A percentile compares a stretch with the other conserved stretches of the same genome.
phyloP scores from a whole-genome alignment of 2,888 invertebrate genomes.

The Dolichopus griseipennis region DNA sequence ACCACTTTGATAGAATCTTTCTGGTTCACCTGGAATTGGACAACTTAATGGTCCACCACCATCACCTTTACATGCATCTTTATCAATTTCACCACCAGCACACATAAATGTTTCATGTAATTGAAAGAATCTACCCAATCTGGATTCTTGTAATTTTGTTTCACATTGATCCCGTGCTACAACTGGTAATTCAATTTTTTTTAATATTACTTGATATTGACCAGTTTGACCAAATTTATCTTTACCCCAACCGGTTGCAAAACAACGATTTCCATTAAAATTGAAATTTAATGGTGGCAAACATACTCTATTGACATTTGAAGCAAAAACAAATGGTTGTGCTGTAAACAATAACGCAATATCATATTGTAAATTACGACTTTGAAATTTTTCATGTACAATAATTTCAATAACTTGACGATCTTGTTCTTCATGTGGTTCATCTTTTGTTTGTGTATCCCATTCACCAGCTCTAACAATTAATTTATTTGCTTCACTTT shows the following conservation, averaged over 20 bases:
- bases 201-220: constrained; percentile 55
- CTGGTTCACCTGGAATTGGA: constrained; percentile 54
- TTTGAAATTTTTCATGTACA: constrained; percentile 52
- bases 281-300: constrained; percentile 50
- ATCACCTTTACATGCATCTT: constrained; percentile 67
- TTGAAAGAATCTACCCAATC: constrained; percentile 57
- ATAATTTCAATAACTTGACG: constrained; percentile 49
- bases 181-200: constrained; percentile 62
- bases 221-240: constrained; percentile 42
- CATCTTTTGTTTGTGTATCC: constrained; percentile 67
- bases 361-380: constrained; percentile 64
- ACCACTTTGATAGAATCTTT: constrained; percentile 56
- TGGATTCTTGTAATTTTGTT: constrained; percentile 50
- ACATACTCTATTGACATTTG: constrained; percentile 62
- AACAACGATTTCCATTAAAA: constrained; percentile 36
- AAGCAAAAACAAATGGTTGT: constrained; percentile 50
- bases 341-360: constrained; percentile 60
- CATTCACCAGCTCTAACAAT: constrained; percentile 67
- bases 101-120: constrained; percentile 65
- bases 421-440: constrained; percentile 63
- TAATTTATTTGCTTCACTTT: constrained; percentile 29
- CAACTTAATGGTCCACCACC: constrained; percentile 74
- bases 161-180: constrained; percentile 48
- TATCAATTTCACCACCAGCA: constrained; percentile 64
- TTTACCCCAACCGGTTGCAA: constrained; percentile 32